Evolutionary conservation across 2,797 vertebrate genomes (phyloP).

Genomic region (Scolopax bukidnonensis): DNA sequence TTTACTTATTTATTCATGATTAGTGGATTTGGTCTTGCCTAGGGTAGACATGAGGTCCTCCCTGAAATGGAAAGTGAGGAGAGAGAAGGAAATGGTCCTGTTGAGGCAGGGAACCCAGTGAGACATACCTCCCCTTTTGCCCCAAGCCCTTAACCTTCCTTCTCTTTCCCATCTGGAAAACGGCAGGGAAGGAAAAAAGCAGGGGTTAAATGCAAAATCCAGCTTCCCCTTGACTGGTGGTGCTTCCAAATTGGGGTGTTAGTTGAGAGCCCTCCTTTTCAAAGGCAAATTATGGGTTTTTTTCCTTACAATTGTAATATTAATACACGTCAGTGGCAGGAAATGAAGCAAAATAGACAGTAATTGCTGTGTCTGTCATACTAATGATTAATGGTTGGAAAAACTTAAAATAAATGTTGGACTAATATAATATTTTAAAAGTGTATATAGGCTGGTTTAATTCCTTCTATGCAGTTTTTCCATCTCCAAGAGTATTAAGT

Average conservation of each 20-base stretch:
- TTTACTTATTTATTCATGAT: neutral
- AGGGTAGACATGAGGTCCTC: neutral
- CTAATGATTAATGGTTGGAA: slow-evolving; percentile 42
- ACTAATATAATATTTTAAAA: neutral
- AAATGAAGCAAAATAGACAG: slow-evolving; percentile 53
- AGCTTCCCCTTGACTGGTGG: neutral
- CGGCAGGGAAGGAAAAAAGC: neutral
- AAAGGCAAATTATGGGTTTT: neutral
- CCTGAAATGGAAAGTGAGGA: neutral
- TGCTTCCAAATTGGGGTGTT: neutral
- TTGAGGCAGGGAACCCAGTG: neutral
- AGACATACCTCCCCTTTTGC: neutral
- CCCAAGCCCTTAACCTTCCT: neutral
- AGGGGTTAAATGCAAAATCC: neutral
- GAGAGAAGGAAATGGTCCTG: neutral
- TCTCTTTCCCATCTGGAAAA: neutral
- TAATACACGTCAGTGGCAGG: slow-evolving; percentile 14
- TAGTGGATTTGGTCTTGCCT: neutral
- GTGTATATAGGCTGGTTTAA: neutral
- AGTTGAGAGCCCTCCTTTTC: neutral
- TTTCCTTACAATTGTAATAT: slow-evolving; percentile 11
- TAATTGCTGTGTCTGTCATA: slow-evolving; percentile 47
- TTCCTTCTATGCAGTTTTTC: neutral
- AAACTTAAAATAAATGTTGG: slow-evolving; percentile 27
- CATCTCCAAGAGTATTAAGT: neutral